Evolutionary conservation across 2,113 vertebrate genomes (phyloP), one percentile per base, ranked within the genome.

Genomic region (Sinocyclocheilus grahami): DNA sequence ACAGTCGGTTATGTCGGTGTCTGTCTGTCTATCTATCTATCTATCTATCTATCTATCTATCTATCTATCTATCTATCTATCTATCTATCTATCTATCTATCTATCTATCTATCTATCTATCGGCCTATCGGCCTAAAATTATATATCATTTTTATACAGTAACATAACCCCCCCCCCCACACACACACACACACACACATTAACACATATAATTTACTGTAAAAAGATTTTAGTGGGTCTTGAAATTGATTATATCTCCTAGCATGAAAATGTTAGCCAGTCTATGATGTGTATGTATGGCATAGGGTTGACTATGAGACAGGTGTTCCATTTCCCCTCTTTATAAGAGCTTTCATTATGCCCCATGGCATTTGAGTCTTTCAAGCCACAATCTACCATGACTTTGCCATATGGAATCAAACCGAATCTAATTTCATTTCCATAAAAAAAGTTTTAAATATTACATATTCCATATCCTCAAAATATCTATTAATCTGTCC

Each of bases 321-420:
- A 89, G 86, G 86, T 87, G 88, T 87, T 89, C 88, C 88, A 89
- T 87, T 89, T 89, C 88, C 82, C 88, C 77, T 85, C 78, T 78
- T 13, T 74, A 85, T 85, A 62, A 85, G 27, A 51, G n/a, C 77
- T 84, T 85, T 60, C 83, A 77, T 89, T 60, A 80, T 51, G 62
- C 75, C 48, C 79, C 78, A 48, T 79, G 78, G 72, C 87, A 82
- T 85, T 53, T 71, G 33, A 46, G 3, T 10, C 62, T 63, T 78
- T 85, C 72, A 82, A 85, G 79, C 86, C 75, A 85, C 48, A 86
- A 78, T 53, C n/a, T 30, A 71, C 62, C 77, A 22, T 85, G 60
- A 86, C 60, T 86, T 51, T 62, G 48, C 53, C 37, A n/a, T 86
- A 37, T 65, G 39, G 46, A 78, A 24, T 78, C 30, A 83, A 81